Evolutionary conservation across 2,113 vertebrate genomes (phyloP).

Genomic region (Crotalus viridis): DNA sequence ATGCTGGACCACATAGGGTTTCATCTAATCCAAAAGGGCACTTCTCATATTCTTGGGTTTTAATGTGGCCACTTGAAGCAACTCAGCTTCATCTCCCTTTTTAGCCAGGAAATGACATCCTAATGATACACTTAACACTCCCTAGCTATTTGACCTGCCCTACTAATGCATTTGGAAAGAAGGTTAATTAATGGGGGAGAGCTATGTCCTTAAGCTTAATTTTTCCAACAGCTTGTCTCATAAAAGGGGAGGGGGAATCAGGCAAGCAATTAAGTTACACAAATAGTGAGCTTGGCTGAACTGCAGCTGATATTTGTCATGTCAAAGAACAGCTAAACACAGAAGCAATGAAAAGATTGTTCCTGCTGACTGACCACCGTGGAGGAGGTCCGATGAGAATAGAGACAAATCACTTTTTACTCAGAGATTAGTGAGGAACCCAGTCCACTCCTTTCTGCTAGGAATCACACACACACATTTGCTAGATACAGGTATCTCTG

Average conservation of each 20-base stretch:
- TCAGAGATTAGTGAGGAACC: slow-evolving; percentile 79
- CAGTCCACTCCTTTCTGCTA: slow-evolving; percentile 45
- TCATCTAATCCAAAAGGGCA: background rate
- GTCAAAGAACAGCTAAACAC: slow-evolving; percentile 83
- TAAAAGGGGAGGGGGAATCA: slow-evolving; percentile 80
- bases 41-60: background rate
- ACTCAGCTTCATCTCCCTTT: slow-evolving; percentile 54
- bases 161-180: slow-evolving; percentile 80
- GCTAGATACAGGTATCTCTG: slow-evolving; percentile 75
- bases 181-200: slow-evolving; percentile 82
- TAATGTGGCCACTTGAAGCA: slow-evolving; percentile 27
- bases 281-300: slow-evolving; percentile 77
- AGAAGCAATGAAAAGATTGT: slow-evolving; percentile 79
- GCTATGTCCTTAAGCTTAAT: slow-evolving; percentile 76
- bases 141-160: slow-evolving; percentile 74
- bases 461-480: slow-evolving; percentile 41
- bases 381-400: slow-evolving; percentile 82
- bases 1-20: background rate
- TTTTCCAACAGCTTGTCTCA: slow-evolving; percentile 80
- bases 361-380: slow-evolving; percentile 81
- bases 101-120: slow-evolving; percentile 63
- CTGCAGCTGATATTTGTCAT: slow-evolving; percentile 88
- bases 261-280: slow-evolving; percentile 88
- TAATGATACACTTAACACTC: slow-evolving; percentile 74
- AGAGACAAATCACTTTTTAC: slow-evolving; percentile 96